Evolutionary conservation across 2,797 vertebrate genomes (phyloP).

Genomic region (Erethizon dorsatum): DNA sequence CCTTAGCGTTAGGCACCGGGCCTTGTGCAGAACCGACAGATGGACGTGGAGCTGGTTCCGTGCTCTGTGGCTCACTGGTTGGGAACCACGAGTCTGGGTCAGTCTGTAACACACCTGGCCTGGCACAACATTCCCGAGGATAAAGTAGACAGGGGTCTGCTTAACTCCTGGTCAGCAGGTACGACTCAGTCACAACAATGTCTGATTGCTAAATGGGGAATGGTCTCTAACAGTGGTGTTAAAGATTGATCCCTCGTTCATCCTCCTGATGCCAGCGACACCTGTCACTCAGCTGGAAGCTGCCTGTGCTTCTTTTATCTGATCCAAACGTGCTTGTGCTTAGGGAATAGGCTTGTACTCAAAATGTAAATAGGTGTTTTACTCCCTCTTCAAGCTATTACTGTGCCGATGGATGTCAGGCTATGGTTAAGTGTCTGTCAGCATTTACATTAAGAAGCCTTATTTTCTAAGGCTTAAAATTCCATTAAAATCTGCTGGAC

Average conservation of each 20-base stretch:
- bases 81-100: fast-evolving
- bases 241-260: conserved; percentile 11
- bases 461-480: conserved; percentile 78
- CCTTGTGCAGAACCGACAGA: neutral
- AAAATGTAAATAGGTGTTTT: conserved; percentile 85
- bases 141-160: neutral
- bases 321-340: conserved; percentile 79
- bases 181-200: neutral
- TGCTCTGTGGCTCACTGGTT: fast-evolving
- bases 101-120: fast-evolving
- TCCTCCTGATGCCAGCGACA: neutral
- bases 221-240: conserved; percentile 36
- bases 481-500: conserved; percentile 78
- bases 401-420: conserved; percentile 49
- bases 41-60: fast-evolving
- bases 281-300: conserved; percentile 77
- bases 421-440: conserved; percentile 75
- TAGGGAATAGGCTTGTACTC: conserved; percentile 74
- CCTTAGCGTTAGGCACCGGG: neutral
- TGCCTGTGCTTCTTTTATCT: conserved; percentile 75
- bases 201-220: conserved; percentile 53
- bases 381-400: conserved; percentile 82
- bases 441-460: conserved; percentile 75
- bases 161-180: neutral
- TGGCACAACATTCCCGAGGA: fast-evolving